A percentile compares a stretch with the other conserved stretches of the same genome.
Evolutionary conservation across 2,888 invertebrate genomes (phyloP).

Genomic region (Lithophane ornitopus): DNA sequence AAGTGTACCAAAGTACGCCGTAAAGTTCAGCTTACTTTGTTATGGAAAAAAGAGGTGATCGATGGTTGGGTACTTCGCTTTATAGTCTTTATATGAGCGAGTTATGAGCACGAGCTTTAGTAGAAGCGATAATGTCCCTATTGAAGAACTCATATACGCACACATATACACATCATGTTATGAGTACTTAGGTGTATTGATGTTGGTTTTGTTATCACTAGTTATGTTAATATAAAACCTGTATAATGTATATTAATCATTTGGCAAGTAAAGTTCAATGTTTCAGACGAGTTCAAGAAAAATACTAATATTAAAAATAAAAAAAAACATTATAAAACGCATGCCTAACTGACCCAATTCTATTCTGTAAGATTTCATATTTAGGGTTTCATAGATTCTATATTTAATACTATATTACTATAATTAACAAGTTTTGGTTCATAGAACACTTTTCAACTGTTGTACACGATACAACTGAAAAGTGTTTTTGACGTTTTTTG

Average conservation of each 20-base stretch:
- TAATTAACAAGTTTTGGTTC: neutral
- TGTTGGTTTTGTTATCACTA: too few relatives aligned
- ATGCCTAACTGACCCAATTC: neutral
- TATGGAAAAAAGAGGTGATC: conserved; percentile 50
- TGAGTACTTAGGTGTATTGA: too few relatives aligned
- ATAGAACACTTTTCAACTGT: neutral
- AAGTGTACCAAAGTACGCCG: conserved; percentile 24
- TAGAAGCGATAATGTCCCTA: conserved; percentile 16
- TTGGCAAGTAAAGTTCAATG: neutral
- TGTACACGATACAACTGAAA: too few relatives aligned
- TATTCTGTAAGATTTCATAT: neutral
- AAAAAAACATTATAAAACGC: neutral
- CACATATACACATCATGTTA: too few relatives aligned
- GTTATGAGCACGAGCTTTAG: conserved; percentile 38
- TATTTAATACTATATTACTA: neutral
- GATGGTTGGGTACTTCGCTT: conserved; percentile 51
- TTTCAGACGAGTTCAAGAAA: neutral
- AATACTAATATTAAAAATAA: too few relatives aligned
- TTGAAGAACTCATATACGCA: neutral
- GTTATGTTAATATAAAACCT: too few relatives aligned
- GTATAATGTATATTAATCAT: neutral
- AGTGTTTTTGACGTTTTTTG: neutral
- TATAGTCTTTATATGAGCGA: conserved; percentile 51
- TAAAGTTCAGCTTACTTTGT: conserved; percentile 38
- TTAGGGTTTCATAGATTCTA: neutral